Base-by-base conservation (phyloP, 1,140 invertebrate genomes). In the Bombus confusus region DNA sequence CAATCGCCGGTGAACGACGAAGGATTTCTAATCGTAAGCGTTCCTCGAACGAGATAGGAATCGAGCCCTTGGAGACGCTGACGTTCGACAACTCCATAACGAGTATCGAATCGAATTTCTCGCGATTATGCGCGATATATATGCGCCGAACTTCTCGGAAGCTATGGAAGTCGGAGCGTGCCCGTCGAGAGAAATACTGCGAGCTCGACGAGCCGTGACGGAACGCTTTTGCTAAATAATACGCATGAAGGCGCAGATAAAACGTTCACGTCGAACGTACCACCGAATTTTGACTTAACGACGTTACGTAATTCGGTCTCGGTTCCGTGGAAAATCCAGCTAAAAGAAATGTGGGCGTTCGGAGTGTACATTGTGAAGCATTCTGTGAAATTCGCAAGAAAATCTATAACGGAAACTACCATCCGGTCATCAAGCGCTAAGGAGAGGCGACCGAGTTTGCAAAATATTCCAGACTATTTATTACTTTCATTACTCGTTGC, bases 91-190 rank as follows among this genome's bases (percentile, higher is more conserved):
- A 90, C 73, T 74, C 76, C 76, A 12, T 57, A 72, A 76, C 31
- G 41, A 83, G 64, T 82, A 88, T 89, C 87, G 69, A 89, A 83
- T 88, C 77, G 83, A 86, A 25, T 62, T 52, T 69, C 66, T 79
- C 76, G 68, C 18, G 68, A 71, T 83, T 39, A 25, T 18, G 25
- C 18, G 22, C 25, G 47, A 52, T 52, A 5, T 15, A 25, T 62
- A 31, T 22, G 28, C 78, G 8, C 6, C 41, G 28, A 87, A 57
- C 57, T 90, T 89, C 89, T 82, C 34, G 52, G 83, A 89, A 90
- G 71, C 12, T 75, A 72, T 88, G 71, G 62, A 62, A 22, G 75
- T 73, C 31, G 64, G 59, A 83, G 34, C 88, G 84, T 86, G 88
- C 39, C 64, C 52, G 62, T 66, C 78, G 37, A 74, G 73, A 68